Evolutionary conservation across 1,140 invertebrate species (phyloP).

Genomic region (Uloborus diversus): DNA sequence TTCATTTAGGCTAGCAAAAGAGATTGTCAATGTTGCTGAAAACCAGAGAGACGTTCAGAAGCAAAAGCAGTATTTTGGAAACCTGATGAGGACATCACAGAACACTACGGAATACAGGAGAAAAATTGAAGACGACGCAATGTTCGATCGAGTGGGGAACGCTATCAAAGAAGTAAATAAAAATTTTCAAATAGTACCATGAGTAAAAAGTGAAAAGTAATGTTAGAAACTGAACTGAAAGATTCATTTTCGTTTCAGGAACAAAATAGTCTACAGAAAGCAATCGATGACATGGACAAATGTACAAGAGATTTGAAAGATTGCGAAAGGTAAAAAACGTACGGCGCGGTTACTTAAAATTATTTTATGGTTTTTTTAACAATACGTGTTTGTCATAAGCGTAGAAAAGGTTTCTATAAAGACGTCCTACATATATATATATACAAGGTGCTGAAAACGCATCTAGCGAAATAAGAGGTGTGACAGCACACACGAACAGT

Average conservation of each 20-base stretch:
- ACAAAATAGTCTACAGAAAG: background rate
- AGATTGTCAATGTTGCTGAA: background rate
- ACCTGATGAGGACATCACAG: constrained; percentile 6
- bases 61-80: background rate
- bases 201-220: background rate
- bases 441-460: too few species aligned
- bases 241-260: constrained; percentile 8
- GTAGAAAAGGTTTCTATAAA: too few species aligned
- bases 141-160: background rate
- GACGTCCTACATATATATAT: too few species aligned
- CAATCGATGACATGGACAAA: background rate
- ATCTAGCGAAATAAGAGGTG: too few species aligned
- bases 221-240: background rate
- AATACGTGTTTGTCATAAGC: too few species aligned
- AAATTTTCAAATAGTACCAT: background rate
- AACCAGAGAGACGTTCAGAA: background rate
- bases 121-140: background rate
- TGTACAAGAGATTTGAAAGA: constrained; percentile 2
- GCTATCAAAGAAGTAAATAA: background rate
- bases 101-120: constrained; percentile 2
- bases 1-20: constrained; percentile 12
- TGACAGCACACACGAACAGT: too few species aligned
- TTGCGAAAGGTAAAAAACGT: constrained; percentile 15
- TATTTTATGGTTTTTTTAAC: too few species aligned
- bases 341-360: too few species aligned